phyloP scores from a whole-genome alignment of 2,113 vertebrate genomes.

The Paraplagusia blochii region DNA sequence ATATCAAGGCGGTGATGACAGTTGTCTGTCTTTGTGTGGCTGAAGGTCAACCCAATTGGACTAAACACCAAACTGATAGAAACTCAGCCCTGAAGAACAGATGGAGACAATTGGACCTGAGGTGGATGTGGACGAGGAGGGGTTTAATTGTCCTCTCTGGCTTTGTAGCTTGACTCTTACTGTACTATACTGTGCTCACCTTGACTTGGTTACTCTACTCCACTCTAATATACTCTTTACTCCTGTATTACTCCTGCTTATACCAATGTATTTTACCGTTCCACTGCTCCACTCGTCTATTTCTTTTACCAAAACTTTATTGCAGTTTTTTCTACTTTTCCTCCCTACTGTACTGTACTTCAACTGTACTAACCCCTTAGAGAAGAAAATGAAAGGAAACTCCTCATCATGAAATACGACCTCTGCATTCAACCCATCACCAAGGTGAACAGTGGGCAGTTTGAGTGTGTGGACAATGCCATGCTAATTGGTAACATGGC shows the following conservation, averaged over 20 bases:
- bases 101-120: conserved; percentile 35
- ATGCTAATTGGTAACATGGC: no score
- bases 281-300: neutral
- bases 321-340: neutral
- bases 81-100: conserved; percentile 25
- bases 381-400: no score
- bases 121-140: conserved; percentile 1
- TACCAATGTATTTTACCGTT: no score
- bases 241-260: neutral
- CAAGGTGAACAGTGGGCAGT: no score
- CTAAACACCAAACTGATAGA: conserved; percentile 41
- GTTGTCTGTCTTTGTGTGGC: conserved; percentile 37
- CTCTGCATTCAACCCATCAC: no score
- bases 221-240: no score
- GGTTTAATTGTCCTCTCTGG: neutral
- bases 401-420: no score
- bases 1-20: conserved; percentile 26
- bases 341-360: no score
- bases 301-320: neutral
- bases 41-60: conserved; percentile 54
- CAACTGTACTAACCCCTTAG: no score
- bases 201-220: neutral
- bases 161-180: neutral
- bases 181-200: neutral
- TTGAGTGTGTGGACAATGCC: no score